Base-by-base conservation (phyloP, 2,113 vertebrate genomes). In the Petrocephalus zakoni region DNA sequence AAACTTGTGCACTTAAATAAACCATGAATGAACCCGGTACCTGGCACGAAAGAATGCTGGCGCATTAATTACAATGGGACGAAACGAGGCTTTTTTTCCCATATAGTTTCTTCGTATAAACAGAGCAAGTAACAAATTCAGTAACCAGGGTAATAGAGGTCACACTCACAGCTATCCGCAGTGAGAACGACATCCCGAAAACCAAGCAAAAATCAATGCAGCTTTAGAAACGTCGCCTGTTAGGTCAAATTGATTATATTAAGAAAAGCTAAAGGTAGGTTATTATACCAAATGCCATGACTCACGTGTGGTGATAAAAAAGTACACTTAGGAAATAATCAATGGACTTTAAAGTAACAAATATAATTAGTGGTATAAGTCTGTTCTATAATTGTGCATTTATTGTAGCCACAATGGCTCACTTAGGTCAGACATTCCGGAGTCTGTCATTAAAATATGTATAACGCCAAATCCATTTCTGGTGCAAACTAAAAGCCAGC, bases 321-420 rank as follows among this genome's bases (percentile, higher is more conserved):
- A 47, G 75, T 88, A 83, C 88, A 83, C 88, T 88, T 82, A 88
- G 88, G 51, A 88, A 88, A 88, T 88, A 88, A 88, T 88, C 78
- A 88, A 88, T 88, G 51, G 15, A 82, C 53, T 84, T 83, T 64
- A 53, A 83, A 61, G 75, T 83, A 83, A 56, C 53, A 88, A 88
- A 88, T 83, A 88, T 88, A 83, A 88, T 88, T 83, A 58, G 88
- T 52, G 42, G 88, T 7, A 25, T 47, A 88, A n/a, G 81, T 78
- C 75, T 61, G 52, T 17, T 49, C 75, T 78, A 84, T 88, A 88
- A 84, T 47, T 56, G 78, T 61, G 78, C 78, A 84, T 88, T 87
- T 87, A 61, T 87, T 87, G 55, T 64, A 87, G 19, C 75, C 75
- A 84, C 88, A 46, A 55, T 83, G 52, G 53, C 88, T 83, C 53